These are phyloP conservation scores for Euwallacea fornicatus DNA, from an alignment of 1,140 invertebrate species.

Conservation along the genomic window DNA sequence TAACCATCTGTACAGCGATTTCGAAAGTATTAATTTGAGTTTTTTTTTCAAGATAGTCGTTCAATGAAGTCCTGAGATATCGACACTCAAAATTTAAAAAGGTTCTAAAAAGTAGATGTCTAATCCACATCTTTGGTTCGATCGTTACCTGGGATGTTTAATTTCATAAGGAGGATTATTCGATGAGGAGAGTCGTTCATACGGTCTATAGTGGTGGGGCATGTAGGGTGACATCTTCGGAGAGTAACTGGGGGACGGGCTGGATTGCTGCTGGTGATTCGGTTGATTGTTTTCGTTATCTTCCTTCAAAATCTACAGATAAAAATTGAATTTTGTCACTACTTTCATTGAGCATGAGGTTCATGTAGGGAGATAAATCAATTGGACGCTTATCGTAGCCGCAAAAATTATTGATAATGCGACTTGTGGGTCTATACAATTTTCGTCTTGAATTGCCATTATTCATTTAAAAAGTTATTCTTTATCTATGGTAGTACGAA, in stretches of 20 bases:
- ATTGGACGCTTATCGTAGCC: constrained; percentile 4
- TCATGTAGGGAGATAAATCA: constrained; percentile 8
- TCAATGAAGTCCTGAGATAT: too few relatives aligned
- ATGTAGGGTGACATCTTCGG: constrained; percentile 56
- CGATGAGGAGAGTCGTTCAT: constrained; percentile 53
- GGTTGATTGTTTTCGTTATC: constrained; percentile 50
- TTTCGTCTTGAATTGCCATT: neutral
- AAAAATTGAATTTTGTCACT: constrained; percentile 2
- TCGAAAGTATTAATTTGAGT: too few relatives aligned
- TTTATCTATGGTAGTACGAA: too few relatives aligned
- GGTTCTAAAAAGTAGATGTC: too few relatives aligned
- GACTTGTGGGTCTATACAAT: neutral
- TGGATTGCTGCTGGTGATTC: constrained; percentile 48
- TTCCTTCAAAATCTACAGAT: constrained; percentile 49
- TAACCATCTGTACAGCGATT: too few relatives aligned
- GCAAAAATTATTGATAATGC: constrained; percentile 1
- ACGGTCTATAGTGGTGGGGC: constrained; percentile 53
- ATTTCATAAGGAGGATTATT: constrained; percentile 57
- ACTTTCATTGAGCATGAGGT: neutral
- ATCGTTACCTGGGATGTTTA: constrained; percentile 51
- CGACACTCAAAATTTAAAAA: too few relatives aligned
- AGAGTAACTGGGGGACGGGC: constrained; percentile 53
- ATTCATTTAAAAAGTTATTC: neutral
- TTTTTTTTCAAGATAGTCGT: too few relatives aligned
- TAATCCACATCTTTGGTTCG: too few relatives aligned